Evolutionary conservation across 1,140 invertebrate genomes (phyloP).

Genomic region (Drosophila melanica): DNA sequence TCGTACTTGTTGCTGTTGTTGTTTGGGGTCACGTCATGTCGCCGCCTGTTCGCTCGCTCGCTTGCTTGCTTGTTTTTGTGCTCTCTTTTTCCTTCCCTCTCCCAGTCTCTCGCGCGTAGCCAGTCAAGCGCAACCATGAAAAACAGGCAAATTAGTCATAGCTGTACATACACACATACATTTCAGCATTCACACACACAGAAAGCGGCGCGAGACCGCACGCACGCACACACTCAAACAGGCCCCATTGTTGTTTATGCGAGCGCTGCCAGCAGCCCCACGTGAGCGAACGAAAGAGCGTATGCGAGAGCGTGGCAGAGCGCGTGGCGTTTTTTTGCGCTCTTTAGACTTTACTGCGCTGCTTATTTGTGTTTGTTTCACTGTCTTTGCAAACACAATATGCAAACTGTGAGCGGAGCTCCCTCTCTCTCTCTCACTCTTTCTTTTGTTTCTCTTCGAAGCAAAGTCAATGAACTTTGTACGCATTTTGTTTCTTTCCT

Average conservation of each 20-base stretch:
- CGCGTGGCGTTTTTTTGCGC: not conserved
- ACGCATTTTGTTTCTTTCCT: constrained; percentile 61
- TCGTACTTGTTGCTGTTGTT: constrained; percentile 80
- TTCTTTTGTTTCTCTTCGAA: constrained; percentile 53
- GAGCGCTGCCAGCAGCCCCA: constrained; percentile 27
- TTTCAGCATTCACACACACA: constrained; percentile 1
- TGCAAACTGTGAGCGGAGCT: constrained; percentile 14
- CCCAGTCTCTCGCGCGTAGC: constrained; percentile 6
- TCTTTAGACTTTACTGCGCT: constrained; percentile 1
- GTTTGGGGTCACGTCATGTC: constrained; percentile 76
- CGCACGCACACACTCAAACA: constrained; percentile 12
- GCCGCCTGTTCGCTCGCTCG: constrained; percentile 3
- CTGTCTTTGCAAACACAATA: constrained; percentile 53
- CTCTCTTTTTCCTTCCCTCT: constrained; percentile 1
- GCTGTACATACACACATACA: constrained; percentile 6
- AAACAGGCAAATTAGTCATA: constrained; percentile 66
- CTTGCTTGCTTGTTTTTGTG: constrained; percentile 21
- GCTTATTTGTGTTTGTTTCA: constrained; percentile 15
- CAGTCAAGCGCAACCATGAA: constrained; percentile 48
- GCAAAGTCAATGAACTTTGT: constrained; percentile 81
- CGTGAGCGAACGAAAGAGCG: constrained; percentile 32
- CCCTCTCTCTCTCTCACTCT: constrained; percentile 11
- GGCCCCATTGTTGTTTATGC: constrained; percentile 39
- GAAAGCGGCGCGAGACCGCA: constrained; percentile 1
- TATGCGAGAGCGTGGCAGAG: not conserved